Evolutionary conservation across 2,797 vertebrate genomes (phyloP).

Genomic region (Pangasius macronema): DNA sequence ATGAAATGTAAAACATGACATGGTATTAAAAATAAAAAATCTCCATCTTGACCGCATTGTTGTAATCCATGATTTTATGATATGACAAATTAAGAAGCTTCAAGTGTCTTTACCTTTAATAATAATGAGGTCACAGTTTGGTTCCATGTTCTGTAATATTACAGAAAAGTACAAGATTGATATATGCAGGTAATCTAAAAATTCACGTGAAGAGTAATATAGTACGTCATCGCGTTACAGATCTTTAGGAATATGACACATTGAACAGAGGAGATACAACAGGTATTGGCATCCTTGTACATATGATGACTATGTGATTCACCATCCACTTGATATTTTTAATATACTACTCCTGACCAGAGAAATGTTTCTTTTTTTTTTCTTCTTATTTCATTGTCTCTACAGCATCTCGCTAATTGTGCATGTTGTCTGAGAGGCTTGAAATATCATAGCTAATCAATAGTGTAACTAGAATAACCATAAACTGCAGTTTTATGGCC

Average conservation of each 20-base stretch:
- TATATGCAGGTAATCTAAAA: conserved; percentile 47
- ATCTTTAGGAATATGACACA: conserved; percentile 49
- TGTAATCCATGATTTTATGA: neutral
- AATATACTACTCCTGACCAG: neutral
- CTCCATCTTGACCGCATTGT: neutral
- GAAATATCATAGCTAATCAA: conserved; percentile 44
- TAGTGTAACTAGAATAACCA: conserved; percentile 32
- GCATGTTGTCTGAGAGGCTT: neutral
- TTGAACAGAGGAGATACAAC: conserved; percentile 41
- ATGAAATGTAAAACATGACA: neutral
- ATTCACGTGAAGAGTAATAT: conserved; percentile 41
- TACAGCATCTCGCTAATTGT: neutral
- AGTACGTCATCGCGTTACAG: conserved; percentile 51
- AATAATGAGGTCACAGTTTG: neutral
- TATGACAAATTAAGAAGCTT: neutral
- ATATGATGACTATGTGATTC: neutral
- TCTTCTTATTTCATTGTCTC: neutral
- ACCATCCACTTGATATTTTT: neutral
- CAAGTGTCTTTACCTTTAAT: neutral
- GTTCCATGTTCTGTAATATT: neutral
- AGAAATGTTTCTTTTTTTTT: neutral
- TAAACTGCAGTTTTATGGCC: conserved; percentile 24
- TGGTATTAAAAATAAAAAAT: neutral
- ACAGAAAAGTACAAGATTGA: conserved; percentile 28
- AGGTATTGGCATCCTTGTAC: conserved; percentile 38